phyloP scores from a whole-genome alignment of 2,888 invertebrate genomes.

The Tetrapedia diversipes region DNA sequence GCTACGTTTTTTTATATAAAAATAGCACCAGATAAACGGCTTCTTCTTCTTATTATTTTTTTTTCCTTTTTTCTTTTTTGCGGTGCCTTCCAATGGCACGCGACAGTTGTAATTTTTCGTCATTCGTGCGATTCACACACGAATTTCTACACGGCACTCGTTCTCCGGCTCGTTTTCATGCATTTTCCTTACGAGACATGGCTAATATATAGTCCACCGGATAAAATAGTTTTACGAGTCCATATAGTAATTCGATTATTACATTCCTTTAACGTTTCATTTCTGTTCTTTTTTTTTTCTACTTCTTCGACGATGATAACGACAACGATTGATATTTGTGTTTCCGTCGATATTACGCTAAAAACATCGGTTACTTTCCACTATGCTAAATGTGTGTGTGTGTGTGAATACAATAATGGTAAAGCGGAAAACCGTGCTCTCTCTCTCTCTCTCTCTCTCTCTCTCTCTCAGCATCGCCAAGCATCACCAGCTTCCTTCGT shows the following conservation, averaged over 20 bases:
- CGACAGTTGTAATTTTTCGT: conserved; percentile 28
- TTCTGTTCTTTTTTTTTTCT: too few species aligned
- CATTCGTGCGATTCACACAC: conserved; percentile 19
- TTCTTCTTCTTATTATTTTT: too few species aligned
- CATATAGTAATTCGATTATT: conserved; percentile 52
- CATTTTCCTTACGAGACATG: conserved; percentile 21
- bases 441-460: too few species aligned
- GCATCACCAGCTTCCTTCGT: conserved; percentile 26
- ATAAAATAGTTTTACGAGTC: conserved; percentile 56
- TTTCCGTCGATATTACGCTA: conserved; percentile 65
- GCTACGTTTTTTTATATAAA: conserved; percentile 61
- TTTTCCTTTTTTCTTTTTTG: neutral
- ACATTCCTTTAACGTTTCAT: conserved; percentile 38
- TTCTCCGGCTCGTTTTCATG: conserved; percentile 57
- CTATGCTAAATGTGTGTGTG: conserved; percentile 54
- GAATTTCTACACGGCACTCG: conserved; percentile 61
- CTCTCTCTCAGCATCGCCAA: too few species aligned
- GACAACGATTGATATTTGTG: conserved; percentile 24
- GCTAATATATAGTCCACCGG: conserved; percentile 41
- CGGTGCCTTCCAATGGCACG: conserved; percentile 13
- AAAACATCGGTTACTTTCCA: conserved; percentile 62
- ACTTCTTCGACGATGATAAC: too few species aligned
- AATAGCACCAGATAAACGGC: conserved; percentile 67
- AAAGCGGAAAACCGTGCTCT: conserved; percentile 60
- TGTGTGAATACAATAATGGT: conserved; percentile 67